Evolutionary conservation across 1,140 invertebrate genomes (phyloP), one percentile per base, ranked within the genome.

Genomic region (Heliothis virescens): DNA sequence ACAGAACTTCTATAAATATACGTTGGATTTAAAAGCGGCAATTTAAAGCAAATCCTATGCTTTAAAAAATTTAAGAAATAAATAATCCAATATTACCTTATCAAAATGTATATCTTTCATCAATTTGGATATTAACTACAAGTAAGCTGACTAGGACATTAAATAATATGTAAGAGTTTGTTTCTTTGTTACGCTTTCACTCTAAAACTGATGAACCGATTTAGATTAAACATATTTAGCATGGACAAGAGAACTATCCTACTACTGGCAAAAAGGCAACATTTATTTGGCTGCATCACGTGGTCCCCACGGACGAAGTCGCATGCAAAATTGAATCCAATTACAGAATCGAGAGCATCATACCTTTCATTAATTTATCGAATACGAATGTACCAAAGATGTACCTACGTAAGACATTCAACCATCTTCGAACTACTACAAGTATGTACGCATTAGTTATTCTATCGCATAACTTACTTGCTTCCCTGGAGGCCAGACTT

Each of bases 381-480:
- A n/a, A n/a, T 26, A 26, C 21, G 21, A 41, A 18, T 21, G 21
- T 15, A 63, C 4, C 16, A 1, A 2, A 48, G 15, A 21, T 11
- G 3, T 48, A 50, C 34, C n/a, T 67, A 41, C 34, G 9, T 41
- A 41, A 41, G 34, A 41, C 34, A 9, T 41, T 48, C 41, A 16
- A 67, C 63, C 16, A 16, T 13, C 41, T 65, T 15, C 47, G n/a
- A 18, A 67, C 63, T 47, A n/a, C 41, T 67, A 48, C 41, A 48
- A 13, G 16, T 67, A 48, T 67, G 41, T 67, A 41, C 5, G 16
- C 63, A 67, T 67, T 48, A 67, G n/a, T 16, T 67, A 48, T 67
- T 67, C 63, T 67, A 67, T 60, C 57, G 63, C 63, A 67, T 67
- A 67, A 67, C 63, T 67, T 67, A 67, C 41, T 67, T 50, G 34